Evolutionary conservation across 2,797 vertebrate genomes (phyloP).

Genomic region (Pelodytes ibericus): DNA sequence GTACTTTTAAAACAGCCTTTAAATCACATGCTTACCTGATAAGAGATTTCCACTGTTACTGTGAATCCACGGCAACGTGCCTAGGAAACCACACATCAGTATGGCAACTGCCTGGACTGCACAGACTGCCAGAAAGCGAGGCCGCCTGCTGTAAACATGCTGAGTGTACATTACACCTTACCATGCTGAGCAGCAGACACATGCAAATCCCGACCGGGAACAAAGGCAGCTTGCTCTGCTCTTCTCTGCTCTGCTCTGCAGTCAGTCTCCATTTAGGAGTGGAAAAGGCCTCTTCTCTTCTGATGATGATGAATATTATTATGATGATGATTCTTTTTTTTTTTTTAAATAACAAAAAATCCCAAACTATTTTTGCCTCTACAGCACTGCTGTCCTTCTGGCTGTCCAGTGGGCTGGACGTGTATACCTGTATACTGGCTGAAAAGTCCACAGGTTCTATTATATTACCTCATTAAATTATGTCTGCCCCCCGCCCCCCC

Average conservation of each 20-base stretch:
- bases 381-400: no score
- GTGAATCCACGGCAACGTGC: conserved; percentile 8
- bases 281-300: no score
- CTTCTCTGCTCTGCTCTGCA: neutral
- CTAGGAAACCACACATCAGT: neutral
- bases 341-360: no score
- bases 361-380: no score
- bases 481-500: no score
- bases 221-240: neutral
- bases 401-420: no score
- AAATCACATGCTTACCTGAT: conserved; percentile 8
- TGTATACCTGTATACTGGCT: no score
- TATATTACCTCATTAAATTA: no score
- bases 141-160: conserved; percentile 12
- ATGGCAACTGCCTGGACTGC: neutral
- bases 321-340: no score
- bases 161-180: neutral
- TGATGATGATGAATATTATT: neutral
- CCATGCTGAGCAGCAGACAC: neutral
- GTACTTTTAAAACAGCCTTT: neutral
- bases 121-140: conserved; percentile 2
- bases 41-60: neutral
- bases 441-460: no score
- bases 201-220: neutral
- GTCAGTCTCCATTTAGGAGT: neutral